Conservation (phyloP, 2,888 invertebrate genomes). For the Drosophila neonasuta region DNA sequence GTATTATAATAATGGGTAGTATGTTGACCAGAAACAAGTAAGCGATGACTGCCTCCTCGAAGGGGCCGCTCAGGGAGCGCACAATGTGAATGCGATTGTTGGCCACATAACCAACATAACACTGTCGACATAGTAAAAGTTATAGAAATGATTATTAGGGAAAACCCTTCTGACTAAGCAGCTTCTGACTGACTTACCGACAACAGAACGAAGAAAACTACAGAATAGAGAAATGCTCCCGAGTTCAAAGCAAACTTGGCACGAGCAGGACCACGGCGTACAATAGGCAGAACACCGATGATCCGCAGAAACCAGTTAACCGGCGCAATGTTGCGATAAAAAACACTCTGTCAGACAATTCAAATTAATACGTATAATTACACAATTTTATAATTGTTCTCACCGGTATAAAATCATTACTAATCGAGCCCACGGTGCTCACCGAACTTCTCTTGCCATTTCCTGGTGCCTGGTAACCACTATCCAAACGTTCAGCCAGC, state of each 20-base stretch:
- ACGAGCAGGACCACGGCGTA: slow-evolving; percentile 83
- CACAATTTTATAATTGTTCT: slow-evolving; percentile 14
- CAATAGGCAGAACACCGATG: slow-evolving; percentile 86
- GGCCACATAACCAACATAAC: slow-evolving; percentile 85
- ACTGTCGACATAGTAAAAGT: slow-evolving; percentile 53
- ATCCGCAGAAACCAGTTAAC: slow-evolving; percentile 83
- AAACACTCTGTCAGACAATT: slow-evolving; percentile 75
- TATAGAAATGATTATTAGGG: neutral
- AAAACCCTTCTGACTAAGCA: neutral
- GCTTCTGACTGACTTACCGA: slow-evolving; percentile 72
- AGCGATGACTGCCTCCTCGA: slow-evolving; percentile 89
- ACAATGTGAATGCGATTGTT: slow-evolving; percentile 86
- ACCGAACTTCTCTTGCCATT: slow-evolving; percentile 70
- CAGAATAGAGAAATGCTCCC: slow-evolving; percentile 85
- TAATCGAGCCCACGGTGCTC: slow-evolving; percentile 69
- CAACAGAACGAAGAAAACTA: slow-evolving; percentile 83
- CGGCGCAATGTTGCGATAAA: slow-evolving; percentile 83
- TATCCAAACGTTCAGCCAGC: slow-evolving; percentile 72
- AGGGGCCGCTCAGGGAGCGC: slow-evolving; percentile 86
- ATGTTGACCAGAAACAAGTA: slow-evolving; percentile 89
- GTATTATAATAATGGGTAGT: slow-evolving; percentile 85
- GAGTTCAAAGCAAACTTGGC: slow-evolving; percentile 83
- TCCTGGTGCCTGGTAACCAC: slow-evolving; percentile 53
- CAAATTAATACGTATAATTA: neutral
- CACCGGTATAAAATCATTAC: slow-evolving; percentile 72